These are phyloP conservation scores for Tenualosa ilisha DNA, from an alignment of 2,797 vertebrate genomes.

Conservation along the genomic window DNA sequence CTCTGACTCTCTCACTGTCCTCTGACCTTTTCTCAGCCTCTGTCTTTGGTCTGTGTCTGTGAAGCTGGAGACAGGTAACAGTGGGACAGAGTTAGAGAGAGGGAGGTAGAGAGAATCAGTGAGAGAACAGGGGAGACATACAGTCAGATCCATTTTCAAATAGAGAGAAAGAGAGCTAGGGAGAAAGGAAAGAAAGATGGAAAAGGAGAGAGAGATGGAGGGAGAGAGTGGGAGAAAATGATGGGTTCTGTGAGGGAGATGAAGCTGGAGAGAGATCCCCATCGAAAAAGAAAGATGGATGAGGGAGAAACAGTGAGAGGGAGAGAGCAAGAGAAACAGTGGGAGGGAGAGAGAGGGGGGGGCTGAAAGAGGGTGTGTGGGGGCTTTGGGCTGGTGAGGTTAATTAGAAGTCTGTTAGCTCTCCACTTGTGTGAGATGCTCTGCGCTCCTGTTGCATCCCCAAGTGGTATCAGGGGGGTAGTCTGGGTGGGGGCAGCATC, in stretches of 20 bases:
- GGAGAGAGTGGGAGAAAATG: neutral
- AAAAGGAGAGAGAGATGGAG: neutral
- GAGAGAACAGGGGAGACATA: neutral
- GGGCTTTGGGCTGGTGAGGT: neutral
- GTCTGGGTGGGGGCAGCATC: neutral
- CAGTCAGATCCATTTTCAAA: neutral
- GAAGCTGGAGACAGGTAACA: neutral
- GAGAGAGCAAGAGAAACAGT: neutral
- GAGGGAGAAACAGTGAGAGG: neutral
- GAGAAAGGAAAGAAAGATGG: neutral
- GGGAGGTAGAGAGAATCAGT: neutral
- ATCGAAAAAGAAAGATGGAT: neutral
- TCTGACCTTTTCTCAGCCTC: constrained; percentile 18
- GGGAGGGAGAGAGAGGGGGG: neutral
- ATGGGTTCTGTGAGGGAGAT: too few species aligned
- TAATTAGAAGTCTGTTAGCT: constrained; percentile 7
- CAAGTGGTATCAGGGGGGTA: neutral
- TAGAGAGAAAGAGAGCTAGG: neutral
- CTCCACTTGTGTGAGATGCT: neutral
- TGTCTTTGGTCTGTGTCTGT: constrained; percentile 28
- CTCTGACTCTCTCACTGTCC: constrained; percentile 17
- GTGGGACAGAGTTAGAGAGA: neutral
- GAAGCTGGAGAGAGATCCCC: neutral
- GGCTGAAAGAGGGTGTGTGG: neutral
- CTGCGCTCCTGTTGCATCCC: neutral